phyloP scores from a whole-genome alignment of 2,797 vertebrate species.

The Hydrocynus forskahlii region DNA sequence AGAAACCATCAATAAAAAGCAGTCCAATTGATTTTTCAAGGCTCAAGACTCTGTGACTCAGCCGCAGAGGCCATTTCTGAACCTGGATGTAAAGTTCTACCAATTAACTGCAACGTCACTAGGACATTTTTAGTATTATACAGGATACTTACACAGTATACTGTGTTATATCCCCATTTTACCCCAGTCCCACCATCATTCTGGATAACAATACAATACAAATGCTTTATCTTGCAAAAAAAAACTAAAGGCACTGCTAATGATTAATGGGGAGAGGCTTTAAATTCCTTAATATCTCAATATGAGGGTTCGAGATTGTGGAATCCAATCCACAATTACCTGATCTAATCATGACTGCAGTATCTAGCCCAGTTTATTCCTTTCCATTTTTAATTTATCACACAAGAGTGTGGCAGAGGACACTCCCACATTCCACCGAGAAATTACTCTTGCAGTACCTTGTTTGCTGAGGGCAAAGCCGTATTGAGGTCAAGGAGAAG shows the following conservation, averaged over 20 bases:
- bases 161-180: neutral
- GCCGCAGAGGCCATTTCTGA: conserved; percentile 16
- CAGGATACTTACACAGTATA: neutral
- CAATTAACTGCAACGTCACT: neutral
- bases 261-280: neutral
- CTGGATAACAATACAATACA: neutral
- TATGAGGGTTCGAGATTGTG: neutral
- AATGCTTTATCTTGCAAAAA: neutral
- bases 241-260: neutral
- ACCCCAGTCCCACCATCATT: neutral
- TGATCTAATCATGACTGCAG: conserved; percentile 24
- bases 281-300: neutral
- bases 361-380: conserved; percentile 43
- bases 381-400: conserved; percentile 47
- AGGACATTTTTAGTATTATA: neutral
- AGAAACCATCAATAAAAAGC: conserved; percentile 43
- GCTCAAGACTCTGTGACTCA: conserved; percentile 14
- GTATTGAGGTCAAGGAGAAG: conserved; percentile 73
- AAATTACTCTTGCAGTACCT: conserved; percentile 70
- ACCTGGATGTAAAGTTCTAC: conserved; percentile 6
- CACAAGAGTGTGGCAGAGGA: conserved; percentile 38
- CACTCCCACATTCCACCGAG: conserved; percentile 43
- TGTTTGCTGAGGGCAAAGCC: conserved; percentile 59
- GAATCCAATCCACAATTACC: neutral
- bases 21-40: conserved; percentile 29